These are phyloP conservation scores for Microtus montanus DNA, from an alignment of 2,113 vertebrate species.

Conservation along the genomic window DNA sequence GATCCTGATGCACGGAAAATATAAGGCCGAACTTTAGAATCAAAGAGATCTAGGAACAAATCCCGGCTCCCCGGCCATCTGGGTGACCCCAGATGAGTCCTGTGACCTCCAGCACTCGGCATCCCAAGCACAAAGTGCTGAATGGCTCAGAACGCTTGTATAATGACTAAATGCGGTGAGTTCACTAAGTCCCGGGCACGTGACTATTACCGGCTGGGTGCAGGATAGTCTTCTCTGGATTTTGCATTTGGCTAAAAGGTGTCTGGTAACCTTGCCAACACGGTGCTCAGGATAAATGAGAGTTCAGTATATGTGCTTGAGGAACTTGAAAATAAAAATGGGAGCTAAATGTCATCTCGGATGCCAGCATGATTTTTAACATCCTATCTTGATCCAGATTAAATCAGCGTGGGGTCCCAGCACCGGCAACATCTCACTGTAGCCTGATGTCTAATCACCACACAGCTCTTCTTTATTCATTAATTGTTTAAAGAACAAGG, in stretches of 20 bases:
- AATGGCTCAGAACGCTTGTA: conserved; percentile 17
- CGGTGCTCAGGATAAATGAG: not conserved
- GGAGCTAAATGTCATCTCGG: not conserved
- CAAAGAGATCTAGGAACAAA: not conserved
- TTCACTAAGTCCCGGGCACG: not conserved
- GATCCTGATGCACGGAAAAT: not conserved
- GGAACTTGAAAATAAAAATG: not conserved
- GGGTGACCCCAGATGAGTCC: not conserved
- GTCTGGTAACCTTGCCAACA: not conserved
- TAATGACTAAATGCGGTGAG: not conserved
- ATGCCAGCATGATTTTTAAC: not conserved
- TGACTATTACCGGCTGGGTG: not conserved
- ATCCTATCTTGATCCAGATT: conserved; percentile 36
- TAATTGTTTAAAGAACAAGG: conserved; percentile 13
- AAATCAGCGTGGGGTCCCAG: conserved; percentile 23
- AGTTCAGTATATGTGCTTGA: not conserved
- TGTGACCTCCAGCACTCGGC: not conserved
- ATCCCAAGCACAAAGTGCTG: not conserved
- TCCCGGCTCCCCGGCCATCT: not conserved
- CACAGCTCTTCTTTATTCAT: conserved; percentile 9
- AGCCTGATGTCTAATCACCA: conserved; percentile 19
- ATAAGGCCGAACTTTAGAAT: conserved; percentile 31
- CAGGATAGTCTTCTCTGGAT: not conserved
- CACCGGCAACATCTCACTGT: not conserved
- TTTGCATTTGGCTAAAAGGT: conserved; percentile 7